Percentiles rank a stretch among this genome's conserved stretches.
Conservation (phyloP, 2,797 vertebrate genomes). For the Xyrichtys novacula region DNA sequence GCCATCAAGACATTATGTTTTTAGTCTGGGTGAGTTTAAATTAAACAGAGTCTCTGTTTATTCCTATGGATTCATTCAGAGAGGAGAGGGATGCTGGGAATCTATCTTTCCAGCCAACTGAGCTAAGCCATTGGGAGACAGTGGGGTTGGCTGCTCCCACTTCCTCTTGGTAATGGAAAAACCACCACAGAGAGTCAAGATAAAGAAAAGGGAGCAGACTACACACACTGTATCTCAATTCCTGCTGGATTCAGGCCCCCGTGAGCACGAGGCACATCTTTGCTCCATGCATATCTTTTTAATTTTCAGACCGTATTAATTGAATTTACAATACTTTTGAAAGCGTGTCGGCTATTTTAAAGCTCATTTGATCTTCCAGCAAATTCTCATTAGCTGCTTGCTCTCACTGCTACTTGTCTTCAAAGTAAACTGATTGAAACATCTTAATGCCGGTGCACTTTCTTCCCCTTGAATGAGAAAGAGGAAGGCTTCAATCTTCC, state of each 20-base stretch:
- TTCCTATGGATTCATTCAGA: conserved; percentile 46
- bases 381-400: conserved; percentile 57
- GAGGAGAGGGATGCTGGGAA: conserved; percentile 42
- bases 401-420: conserved; percentile 55
- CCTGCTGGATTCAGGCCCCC: conserved; percentile 38
- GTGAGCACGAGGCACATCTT: conserved; percentile 39
- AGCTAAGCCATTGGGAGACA: conserved; percentile 57
- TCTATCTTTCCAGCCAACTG: conserved; percentile 59
- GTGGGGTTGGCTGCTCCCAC: conserved; percentile 62
- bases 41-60: conserved; percentile 44
- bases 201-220: conserved; percentile 58
- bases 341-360: conserved; percentile 47
- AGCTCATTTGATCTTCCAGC: conserved; percentile 63
- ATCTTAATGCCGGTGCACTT: conserved; percentile 55
- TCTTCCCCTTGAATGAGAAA: conserved; percentile 52
- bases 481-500: conserved; percentile 60
- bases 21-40: conserved; percentile 36
- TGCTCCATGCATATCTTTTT: conserved; percentile 42
- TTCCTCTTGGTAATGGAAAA: conserved; percentile 71
- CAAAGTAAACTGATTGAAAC: conserved; percentile 67
- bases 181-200: conserved; percentile 61
- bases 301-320: conserved; percentile 56
- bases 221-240: conserved; percentile 53
- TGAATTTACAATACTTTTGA: conserved; percentile 57
- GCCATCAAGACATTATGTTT: conserved; percentile 3